Conservation (phyloP, 2,888 invertebrate species). For the Eumerus sabulonum region DNA sequence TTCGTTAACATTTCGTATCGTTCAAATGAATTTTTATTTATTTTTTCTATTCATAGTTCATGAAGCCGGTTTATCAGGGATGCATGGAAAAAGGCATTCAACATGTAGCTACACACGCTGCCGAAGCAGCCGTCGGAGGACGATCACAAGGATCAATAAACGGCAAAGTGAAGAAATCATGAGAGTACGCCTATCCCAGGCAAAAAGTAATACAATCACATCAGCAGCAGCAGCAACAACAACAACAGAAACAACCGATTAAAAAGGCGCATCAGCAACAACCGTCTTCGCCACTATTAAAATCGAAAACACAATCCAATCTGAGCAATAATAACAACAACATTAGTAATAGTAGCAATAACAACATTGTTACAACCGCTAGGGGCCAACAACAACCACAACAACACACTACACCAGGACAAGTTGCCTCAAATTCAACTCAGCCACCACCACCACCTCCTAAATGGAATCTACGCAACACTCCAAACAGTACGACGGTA, state of each 20-base stretch:
- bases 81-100: conserved; percentile 91
- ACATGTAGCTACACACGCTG: conserved; percentile 88
- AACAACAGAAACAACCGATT: conserved; percentile 53
- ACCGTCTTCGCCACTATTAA: conserved; percentile 37
- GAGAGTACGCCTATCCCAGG: conserved; percentile 78
- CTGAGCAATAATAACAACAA: conserved; percentile 60
- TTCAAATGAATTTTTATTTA: conserved; percentile 18
- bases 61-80: conserved; percentile 90
- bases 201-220: conserved; percentile 72
- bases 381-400: conserved; percentile 45
- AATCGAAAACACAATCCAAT: conserved; percentile 52
- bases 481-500: neutral
- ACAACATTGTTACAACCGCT: conserved; percentile 7
- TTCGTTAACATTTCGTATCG: neutral
- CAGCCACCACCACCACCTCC: conserved; percentile 26
- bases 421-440: conserved; percentile 14
- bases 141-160: conserved; percentile 76
- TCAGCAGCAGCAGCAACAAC: conserved; percentile 60
- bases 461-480: too few relatives aligned
- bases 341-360: conserved; percentile 50
- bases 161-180: conserved; percentile 79
- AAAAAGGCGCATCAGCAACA: conserved; percentile 57
- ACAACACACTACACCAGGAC: conserved; percentile 24
- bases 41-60: conserved; percentile 81
- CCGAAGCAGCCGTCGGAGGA: conserved; percentile 84